These are phyloP conservation scores for Odobenus rosmarus DNA, from an alignment of 2,113 vertebrate genomes.

Conservation along the genomic window DNA sequence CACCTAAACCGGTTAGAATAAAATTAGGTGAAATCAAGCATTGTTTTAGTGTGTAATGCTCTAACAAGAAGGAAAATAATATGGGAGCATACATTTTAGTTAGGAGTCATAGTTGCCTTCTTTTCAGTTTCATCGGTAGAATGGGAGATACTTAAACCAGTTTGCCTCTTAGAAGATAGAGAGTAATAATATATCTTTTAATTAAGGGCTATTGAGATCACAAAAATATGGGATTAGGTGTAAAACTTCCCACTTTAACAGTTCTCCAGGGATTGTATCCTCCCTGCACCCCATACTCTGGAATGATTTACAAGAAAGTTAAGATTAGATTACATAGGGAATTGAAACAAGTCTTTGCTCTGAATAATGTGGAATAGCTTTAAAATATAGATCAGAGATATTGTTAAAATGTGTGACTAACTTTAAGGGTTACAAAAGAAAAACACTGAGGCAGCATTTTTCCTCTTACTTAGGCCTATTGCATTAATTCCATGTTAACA, in stretches of 20 bases:
- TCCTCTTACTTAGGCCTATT: neutral
- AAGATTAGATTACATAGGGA: neutral
- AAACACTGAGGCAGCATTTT: neutral
- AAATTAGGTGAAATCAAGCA: neutral
- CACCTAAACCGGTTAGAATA: neutral
- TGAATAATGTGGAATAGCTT: neutral
- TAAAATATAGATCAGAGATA: neutral
- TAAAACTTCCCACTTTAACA: neutral
- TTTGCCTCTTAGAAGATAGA: neutral
- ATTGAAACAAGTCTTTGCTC: neutral
- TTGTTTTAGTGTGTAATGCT: neutral
- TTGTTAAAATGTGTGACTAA: conserved; percentile 47
- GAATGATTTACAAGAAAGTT: neutral
- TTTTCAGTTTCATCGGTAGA: neutral
- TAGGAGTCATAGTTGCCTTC: neutral
- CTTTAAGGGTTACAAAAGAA: neutral
- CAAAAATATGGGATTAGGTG: neutral
- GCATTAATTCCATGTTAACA: neutral
- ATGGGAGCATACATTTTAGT: neutral
- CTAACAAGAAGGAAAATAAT: neutral
- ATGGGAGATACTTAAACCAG: neutral
- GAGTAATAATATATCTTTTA: neutral
- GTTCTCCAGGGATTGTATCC: neutral
- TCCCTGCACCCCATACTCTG: neutral
- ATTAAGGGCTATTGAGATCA: neutral